Conservation (phyloP, 2,797 vertebrate genomes). For the Phoeniculus purpureus region DNA sequence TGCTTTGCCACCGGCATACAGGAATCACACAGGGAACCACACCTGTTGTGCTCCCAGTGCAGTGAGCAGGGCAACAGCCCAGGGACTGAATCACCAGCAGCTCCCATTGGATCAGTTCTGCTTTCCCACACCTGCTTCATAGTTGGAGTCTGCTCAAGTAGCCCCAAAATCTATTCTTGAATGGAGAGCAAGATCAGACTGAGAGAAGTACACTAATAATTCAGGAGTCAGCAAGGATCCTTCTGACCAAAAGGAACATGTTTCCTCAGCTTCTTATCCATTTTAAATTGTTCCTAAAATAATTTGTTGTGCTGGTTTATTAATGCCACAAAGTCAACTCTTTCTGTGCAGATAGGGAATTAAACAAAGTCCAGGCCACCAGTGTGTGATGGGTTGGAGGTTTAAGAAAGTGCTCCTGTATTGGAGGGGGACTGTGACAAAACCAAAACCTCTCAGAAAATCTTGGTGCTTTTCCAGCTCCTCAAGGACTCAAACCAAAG, state of each 20-base stretch:
- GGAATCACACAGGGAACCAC: neutral
- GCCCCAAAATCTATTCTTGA: neutral
- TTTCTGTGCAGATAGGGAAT: neutral
- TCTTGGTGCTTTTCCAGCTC: neutral
- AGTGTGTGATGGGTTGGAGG: neutral
- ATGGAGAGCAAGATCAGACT: neutral
- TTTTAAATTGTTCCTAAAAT: neutral
- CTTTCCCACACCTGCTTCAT: neutral
- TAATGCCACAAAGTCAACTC: neutral
- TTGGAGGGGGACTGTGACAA: neutral
- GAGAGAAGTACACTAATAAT: neutral
- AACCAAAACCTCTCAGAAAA: neutral
- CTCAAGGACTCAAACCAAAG: neutral
- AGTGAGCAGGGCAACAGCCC: neutral
- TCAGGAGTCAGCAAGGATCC: neutral
- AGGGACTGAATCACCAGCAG: fast-evolving
- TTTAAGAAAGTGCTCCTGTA: neutral
- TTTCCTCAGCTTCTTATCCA: neutral
- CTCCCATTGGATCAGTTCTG: neutral
- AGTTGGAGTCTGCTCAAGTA: neutral
- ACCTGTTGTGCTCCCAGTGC: fast-evolving
- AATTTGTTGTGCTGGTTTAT: neutral
- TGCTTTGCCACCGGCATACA: fast-evolving
- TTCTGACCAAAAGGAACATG: neutral
- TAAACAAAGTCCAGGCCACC: neutral